Conservation (phyloP, 2,113 vertebrate species). For the Thamnophis sirtalis region DNA sequence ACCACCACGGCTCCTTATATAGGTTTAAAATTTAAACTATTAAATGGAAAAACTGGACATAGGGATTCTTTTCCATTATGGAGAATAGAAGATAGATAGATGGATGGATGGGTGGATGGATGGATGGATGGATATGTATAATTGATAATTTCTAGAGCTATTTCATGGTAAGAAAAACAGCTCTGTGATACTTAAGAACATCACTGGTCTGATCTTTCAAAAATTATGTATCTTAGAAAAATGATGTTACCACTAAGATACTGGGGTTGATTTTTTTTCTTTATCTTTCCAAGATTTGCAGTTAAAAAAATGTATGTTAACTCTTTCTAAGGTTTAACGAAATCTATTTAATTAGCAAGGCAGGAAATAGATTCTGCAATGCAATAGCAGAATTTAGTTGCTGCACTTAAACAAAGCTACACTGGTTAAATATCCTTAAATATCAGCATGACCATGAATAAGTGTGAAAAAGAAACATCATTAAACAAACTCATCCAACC, state of each 20-base stretch:
- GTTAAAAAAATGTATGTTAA: background rate
- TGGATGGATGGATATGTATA: background rate
- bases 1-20: too few relatives aligned
- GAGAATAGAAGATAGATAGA: background rate
- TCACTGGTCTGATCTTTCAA: background rate
- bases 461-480: background rate
- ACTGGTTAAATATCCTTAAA: background rate
- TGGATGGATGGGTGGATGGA: too few relatives aligned
- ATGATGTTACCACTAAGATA: background rate
- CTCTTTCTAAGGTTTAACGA: background rate
- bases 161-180: constrained; percentile 4
- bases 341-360: background rate
- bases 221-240: background rate
- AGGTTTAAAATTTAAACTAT: background rate
- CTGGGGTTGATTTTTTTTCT: background rate
- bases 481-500: background rate
- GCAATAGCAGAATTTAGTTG: background rate
- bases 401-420: background rate
- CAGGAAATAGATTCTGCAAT: background rate
- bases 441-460: background rate
- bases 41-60: background rate
- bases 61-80: background rate
- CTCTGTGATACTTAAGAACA: background rate
- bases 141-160: background rate
- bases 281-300: background rate